Evolutionary conservation across 1,140 invertebrate genomes (phyloP).

Genomic region (Zaprionus kolodkinae): DNA sequence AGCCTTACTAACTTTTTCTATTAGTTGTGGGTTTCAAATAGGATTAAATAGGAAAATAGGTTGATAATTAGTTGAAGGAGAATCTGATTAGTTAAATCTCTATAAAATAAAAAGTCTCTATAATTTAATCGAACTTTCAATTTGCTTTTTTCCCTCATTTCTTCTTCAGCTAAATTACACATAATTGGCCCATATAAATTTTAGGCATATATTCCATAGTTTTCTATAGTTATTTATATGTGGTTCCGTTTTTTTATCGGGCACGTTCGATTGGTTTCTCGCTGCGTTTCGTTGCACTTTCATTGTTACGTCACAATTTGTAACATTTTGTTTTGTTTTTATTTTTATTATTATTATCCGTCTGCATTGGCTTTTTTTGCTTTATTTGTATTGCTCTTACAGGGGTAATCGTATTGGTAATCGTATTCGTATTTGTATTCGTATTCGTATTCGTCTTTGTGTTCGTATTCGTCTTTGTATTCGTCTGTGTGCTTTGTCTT

Average conservation of each 20-base stretch:
- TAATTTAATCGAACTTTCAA: neutral
- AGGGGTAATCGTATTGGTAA: conserved; percentile 37
- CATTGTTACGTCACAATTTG: conserved; percentile 67
- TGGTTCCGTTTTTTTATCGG: conserved; percentile 28
- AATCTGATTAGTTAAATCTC: no score
- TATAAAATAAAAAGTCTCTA: no score
- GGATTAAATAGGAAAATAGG: no score
- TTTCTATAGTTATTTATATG: neutral
- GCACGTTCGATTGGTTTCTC: conserved; percentile 38
- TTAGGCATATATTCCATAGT: neutral
- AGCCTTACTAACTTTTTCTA: no score
- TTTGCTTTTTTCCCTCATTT: neutral
- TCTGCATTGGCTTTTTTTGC: conserved; percentile 10
- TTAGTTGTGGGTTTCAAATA: no score
- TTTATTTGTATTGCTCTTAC: conserved; percentile 28
- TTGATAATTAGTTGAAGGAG: no score
- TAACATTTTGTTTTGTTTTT: conserved; percentile 40
- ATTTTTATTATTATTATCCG: conserved; percentile 20
- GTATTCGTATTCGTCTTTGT: neutral
- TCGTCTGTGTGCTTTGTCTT: conserved; percentile 50
- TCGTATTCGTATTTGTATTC: conserved; percentile 27
- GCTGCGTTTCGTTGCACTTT: conserved; percentile 54
- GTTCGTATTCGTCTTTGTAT: conserved; percentile 48
- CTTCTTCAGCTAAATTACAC: neutral
- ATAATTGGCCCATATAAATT: neutral